phyloP scores from a whole-genome alignment of 1,140 invertebrate species.

The Berghia stephanieae region DNA sequence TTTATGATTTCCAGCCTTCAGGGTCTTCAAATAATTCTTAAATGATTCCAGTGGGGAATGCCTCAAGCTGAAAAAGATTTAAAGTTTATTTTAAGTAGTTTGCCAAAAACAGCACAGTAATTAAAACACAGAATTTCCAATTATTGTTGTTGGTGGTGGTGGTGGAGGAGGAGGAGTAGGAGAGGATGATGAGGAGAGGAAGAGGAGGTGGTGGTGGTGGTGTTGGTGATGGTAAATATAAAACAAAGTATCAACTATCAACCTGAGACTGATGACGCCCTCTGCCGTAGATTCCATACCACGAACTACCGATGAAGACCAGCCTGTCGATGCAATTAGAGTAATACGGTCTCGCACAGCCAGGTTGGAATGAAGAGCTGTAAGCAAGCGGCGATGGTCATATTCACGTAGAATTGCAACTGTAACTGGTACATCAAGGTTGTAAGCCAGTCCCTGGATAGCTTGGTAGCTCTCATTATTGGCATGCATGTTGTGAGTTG shows the following conservation, averaged over 20 bases:
- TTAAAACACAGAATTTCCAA: no score
- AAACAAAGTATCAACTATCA: background rate
- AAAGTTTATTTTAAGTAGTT: no score
- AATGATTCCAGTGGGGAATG: conserved; percentile 43
- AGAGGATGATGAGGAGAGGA: no score
- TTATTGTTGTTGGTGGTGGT: no score
- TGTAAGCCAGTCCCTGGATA: no score
- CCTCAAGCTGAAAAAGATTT: background rate
- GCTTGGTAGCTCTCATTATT: no score
- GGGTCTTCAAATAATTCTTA: conserved; percentile 38
- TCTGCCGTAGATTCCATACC: conserved; percentile 43
- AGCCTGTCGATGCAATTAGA: conserved; percentile 37
- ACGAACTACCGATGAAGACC: conserved; percentile 34
- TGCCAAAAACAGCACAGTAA: no score
- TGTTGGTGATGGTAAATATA: no score
- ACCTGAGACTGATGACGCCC: conserved; percentile 47
- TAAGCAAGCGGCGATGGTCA: conserved; percentile 40
- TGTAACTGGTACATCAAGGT: no score
- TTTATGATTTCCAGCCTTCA: conserved; percentile 43
- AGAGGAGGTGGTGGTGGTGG: no score
- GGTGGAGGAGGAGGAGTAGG: no score
- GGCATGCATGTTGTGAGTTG: conserved; percentile 42
- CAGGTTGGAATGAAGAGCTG: conserved; percentile 33
- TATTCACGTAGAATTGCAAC: no score
- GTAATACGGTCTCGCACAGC: conserved; percentile 36